Percentiles rank a stretch among this genome's conserved stretches.
These are phyloP conservation scores for Siphamia tubifer DNA, from an alignment of 2,113 vertebrate genomes.

Conservation along the genomic window DNA sequence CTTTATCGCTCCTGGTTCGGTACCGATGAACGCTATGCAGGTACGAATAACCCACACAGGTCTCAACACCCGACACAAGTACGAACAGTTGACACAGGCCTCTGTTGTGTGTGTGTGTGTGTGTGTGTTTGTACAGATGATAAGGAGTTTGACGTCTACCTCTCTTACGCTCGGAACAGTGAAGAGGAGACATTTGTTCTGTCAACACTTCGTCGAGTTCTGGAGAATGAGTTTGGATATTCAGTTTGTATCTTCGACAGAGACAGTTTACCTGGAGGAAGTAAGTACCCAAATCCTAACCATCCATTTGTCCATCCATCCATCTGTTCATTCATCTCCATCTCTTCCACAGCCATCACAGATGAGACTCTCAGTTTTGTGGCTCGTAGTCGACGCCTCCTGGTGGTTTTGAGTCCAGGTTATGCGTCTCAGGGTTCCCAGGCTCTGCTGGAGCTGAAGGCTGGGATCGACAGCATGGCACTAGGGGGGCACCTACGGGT, in stretches of 20 bases:
- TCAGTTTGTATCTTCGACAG: constrained; percentile 95
- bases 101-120: neutral
- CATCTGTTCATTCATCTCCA: constrained; percentile 1
- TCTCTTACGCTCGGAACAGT: constrained; percentile 91
- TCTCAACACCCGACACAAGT: too few relatives aligned
- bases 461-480: constrained; percentile 91
- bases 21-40: constrained; percentile 89
- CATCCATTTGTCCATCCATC: neutral
- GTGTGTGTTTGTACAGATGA: constrained; percentile 77
- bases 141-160: constrained; percentile 95
- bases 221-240: constrained; percentile 95
- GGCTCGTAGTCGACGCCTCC: constrained; percentile 90
- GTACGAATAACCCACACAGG: too few relatives aligned
- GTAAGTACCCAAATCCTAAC: constrained; percentile 80
- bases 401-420: constrained; percentile 92
- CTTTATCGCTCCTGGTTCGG: constrained; percentile 95
- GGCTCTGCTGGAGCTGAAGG: constrained; percentile 95
- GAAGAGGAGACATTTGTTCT: constrained; percentile 96
- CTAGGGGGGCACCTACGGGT: constrained; percentile 87
- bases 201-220: constrained; percentile 84
- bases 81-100: too few relatives aligned
- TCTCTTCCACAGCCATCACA: constrained; percentile 86
- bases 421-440: constrained; percentile 91
- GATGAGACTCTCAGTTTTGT: constrained; percentile 96
- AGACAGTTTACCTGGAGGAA: constrained; percentile 95